Evolutionary conservation across 2,888 invertebrate genomes (phyloP).

Genomic region (Andrena bicolor): DNA sequence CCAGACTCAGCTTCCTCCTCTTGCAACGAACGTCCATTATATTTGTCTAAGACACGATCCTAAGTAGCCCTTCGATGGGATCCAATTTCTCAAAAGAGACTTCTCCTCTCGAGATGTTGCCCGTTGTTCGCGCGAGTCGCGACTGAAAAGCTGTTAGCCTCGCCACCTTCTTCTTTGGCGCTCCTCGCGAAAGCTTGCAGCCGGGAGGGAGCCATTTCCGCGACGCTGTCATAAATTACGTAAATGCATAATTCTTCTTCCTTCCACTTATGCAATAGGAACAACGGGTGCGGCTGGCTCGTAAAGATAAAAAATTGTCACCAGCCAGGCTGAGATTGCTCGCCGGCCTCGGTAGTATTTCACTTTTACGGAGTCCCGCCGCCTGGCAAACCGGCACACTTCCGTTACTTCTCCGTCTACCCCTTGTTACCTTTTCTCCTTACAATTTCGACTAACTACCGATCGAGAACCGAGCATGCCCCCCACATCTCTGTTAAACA

Average conservation of each 20-base stretch:
- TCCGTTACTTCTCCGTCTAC: constrained; percentile 28
- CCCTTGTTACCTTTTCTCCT: constrained; percentile 15
- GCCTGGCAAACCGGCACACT: constrained; percentile 63
- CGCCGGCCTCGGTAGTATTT: constrained; percentile 71
- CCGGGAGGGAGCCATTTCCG: constrained; percentile 71
- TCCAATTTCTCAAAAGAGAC: not conserved
- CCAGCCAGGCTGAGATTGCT: constrained; percentile 73
- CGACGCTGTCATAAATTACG: constrained; percentile 78
- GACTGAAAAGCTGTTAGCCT: not conserved
- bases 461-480: constrained; percentile 49
- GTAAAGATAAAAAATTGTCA: constrained; percentile 82
- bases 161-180: constrained; percentile 16
- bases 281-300: constrained; percentile 70
- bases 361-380: constrained; percentile 73
- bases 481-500: not conserved
- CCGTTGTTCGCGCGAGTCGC: not conserved
- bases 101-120: not conserved
- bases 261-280: constrained; percentile 80
- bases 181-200: constrained; percentile 14
- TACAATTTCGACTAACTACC: constrained; percentile 26
- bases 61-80: not conserved
- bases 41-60: constrained; percentile 33
- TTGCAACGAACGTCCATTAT: constrained; percentile 13
- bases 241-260: constrained; percentile 82
- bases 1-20: not conserved